phyloP scores from a whole-genome alignment of 2,113 vertebrate genomes.

The Chloroceryle aenea region DNA sequence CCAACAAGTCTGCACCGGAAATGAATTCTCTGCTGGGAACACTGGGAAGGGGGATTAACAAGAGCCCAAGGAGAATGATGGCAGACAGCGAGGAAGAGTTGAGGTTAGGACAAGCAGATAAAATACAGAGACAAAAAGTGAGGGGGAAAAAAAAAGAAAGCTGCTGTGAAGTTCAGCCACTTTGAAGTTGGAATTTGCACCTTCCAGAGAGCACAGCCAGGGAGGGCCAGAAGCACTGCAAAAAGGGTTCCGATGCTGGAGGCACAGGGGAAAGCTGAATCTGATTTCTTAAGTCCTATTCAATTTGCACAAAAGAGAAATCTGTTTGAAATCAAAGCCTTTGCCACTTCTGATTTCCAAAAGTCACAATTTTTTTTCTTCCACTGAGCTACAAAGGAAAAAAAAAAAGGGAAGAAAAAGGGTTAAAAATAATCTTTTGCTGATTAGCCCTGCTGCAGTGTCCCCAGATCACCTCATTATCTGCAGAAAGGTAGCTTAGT shows the following conservation, averaged over 20 bases:
- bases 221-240: background rate
- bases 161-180: background rate
- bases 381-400: background rate
- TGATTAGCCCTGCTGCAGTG: background rate
- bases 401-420: background rate
- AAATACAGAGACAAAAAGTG: background rate
- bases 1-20: accelerated
- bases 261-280: background rate
- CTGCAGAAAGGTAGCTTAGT: conserved; percentile 11
- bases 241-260: background rate
- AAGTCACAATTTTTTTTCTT: background rate
- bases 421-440: background rate
- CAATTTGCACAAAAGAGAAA: background rate
- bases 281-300: background rate
- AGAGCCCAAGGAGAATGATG: accelerated
- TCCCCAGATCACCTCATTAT: conserved; percentile 26
- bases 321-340: background rate
- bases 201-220: accelerated
- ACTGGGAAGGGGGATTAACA: background rate
- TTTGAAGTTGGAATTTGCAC: background rate
- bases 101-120: background rate
- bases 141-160: background rate
- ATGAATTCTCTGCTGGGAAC: background rate
- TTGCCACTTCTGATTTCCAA: background rate
- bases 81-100: background rate